Base-by-base conservation (phyloP, 2,888 invertebrate genomes). In the Arctia plantaginis region DNA sequence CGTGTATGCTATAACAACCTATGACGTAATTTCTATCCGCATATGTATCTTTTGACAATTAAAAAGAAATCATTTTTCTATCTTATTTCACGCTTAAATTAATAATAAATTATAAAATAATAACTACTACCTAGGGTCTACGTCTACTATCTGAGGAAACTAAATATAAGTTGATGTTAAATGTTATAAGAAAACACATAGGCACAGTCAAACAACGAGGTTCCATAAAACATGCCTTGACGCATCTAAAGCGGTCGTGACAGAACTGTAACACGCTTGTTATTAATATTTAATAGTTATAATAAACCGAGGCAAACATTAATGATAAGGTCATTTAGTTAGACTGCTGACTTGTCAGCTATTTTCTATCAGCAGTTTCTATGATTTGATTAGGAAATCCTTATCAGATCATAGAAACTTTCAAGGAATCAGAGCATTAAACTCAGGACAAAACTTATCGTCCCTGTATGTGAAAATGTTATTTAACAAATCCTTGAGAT, bases 311-410 rank as follows among this genome's bases (percentile, higher is more conserved):
- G 7, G 44, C 30, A 68, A 68, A 68, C 47, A 47, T 47, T 51
- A 68, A 69, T 55, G n/a, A 33, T n/a, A 39, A 69, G 69, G 69
- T 69, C 69, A 15, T 55, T 35, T 35, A 55, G 55, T 35, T 35
- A 55, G 55, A 59, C 39, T 55, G 39, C n/a, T 55, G 7, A 39
- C n/a, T n/a, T 69, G 20, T 69, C 47, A 51, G n/a, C 69, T 35
- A 69, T 69, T 69, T 55, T 6, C 55, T 15, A 69, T 51, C 33
- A 39, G 59, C 30, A 6, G 27, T n/a, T n/a, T n/a, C n/a, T n/a
- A n/a, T n/a, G n/a, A n/a, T n/a, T n/a, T n/a, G n/a, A n/a, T n/a
- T n/a, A n/a, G n/a, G n/a, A n/a, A n/a, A n/a, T n/a, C n/a, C n/a
- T n/a, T n/a, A n/a, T n/a, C n/a, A n/a, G n/a, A n/a, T n/a, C n/a